Evolutionary conservation across 2,888 invertebrate species (phyloP), one percentile per base, ranked within the genome.

Genomic region (Glomeris marginata): DNA sequence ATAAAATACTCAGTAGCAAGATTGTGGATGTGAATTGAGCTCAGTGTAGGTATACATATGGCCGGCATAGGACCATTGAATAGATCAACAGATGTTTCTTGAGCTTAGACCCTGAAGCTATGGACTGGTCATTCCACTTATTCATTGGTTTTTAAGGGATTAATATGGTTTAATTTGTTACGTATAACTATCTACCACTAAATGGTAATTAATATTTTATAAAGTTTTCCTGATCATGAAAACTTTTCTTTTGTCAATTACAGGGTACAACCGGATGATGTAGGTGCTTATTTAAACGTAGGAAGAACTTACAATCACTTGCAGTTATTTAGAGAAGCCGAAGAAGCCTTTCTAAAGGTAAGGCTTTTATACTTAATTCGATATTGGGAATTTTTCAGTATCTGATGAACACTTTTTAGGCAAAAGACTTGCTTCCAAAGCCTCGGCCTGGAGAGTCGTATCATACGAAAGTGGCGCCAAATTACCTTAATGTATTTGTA

Each of bases 261-360:
- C 60, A 74, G 77, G 63, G 91, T 94, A 8, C 95, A 95, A 68
- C 82, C 84, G 11, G 94, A 94, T 65, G 94, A 95, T 66, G 88
- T 94, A 43, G 94, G 94, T 1, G 92, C 94, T 2, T 91, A 94
- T 66, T 94, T 95, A 59, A 95, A 95, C 69, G 94, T 95, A 2
- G 95, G 94, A 13, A 74, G 95, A 55, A 92, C 94, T 0, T 90
- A 84, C 69, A 92, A 90, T 68, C 87, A 90, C 64, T 71, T 95
- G 55, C 84, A 88, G 66, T 76, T 78, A 74, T 84, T 79, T 65
- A 76, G 78, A 59, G 86, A 92, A 66, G 94, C 95, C 0, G 94
- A 95, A 70, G 81, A 83, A 58, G 91, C 92, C 1, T 95, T 92
- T 66, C 74, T 87, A 47, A 81, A 77, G 68, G 78, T 78, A 59